Conservation (phyloP, 2,888 invertebrate species). For the Andrena praecox region DNA sequence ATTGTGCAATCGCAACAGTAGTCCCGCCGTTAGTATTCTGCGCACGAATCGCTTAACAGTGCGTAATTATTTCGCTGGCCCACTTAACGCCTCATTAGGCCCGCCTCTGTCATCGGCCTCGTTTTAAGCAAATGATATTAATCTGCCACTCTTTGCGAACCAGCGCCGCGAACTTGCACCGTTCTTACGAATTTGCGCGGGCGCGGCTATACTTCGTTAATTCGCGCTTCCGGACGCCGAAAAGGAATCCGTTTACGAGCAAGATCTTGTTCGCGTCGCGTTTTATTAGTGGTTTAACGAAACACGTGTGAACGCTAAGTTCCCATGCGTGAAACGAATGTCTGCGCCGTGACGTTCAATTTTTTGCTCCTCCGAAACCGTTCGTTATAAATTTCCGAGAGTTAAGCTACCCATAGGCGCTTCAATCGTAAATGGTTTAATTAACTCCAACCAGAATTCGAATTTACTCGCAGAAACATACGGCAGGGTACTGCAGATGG, state of each 20-base stretch:
- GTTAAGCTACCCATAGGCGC: background rate
- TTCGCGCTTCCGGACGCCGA: too few relatives aligned
- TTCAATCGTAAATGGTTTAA: background rate
- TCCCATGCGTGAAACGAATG: too few relatives aligned
- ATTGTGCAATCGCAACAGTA: conserved; percentile 35
- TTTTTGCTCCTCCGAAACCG: too few relatives aligned
- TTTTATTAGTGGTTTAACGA: background rate
- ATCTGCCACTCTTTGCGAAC: background rate
- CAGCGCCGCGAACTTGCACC: background rate
- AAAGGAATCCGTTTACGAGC: background rate
- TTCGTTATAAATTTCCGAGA: conserved; percentile 3
- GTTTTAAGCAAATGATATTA: conserved; percentile 11
- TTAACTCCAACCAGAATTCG: background rate
- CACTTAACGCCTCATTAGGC: conserved; percentile 48
- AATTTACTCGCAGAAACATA: conserved; percentile 11
- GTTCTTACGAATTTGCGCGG: conserved; percentile 3
- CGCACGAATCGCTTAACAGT: conserved; percentile 55
- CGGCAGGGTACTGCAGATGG: background rate
- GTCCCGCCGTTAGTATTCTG: conserved; percentile 42
- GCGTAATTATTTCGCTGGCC: conserved; percentile 65
- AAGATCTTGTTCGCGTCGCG: background rate
- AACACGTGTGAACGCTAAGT: background rate
- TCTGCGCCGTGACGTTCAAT: too few relatives aligned
- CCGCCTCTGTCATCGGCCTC: background rate
- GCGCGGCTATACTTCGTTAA: background rate